These are phyloP conservation scores for Bolinopsis microptera DNA, from an alignment of 37 sponge, comb jelly and placozoan species.

Conservation along the genomic window DNA sequence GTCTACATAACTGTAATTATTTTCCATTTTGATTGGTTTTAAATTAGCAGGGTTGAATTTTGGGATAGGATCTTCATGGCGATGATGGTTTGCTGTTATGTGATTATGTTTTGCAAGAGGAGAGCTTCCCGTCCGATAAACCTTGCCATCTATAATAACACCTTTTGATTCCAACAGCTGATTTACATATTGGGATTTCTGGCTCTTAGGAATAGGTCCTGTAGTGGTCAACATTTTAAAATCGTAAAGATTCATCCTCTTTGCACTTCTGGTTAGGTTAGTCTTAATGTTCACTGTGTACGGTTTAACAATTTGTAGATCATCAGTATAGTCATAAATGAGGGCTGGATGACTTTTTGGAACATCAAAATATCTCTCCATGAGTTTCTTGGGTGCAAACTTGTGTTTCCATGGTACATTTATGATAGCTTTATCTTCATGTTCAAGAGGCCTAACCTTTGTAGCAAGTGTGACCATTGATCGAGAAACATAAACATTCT, in stretches of 20 bases:
- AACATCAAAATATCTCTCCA: slow-evolving; percentile 1
- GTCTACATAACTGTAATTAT: background rate
- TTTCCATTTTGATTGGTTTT: background rate
- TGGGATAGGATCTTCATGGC: slow-evolving; percentile 14
- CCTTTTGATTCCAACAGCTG: background rate
- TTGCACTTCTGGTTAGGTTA: background rate
- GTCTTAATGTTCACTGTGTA: slow-evolving; percentile 20
- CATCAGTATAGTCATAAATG: background rate
- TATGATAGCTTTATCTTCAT: background rate
- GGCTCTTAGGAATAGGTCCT: background rate
- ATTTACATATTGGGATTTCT: background rate
- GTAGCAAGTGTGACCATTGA: background rate
- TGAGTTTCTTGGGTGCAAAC: background rate
- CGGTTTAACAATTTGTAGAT: slow-evolving; percentile 7
- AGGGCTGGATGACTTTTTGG: background rate
- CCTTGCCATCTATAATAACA: slow-evolving; percentile 15
- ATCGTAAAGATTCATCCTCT: background rate
- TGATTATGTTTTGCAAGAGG: background rate
- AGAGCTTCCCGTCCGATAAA: background rate
- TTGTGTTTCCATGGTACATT: background rate
- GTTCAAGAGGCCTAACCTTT: background rate
- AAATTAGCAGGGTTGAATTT: background rate
- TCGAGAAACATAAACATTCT: too few relatives aligned
- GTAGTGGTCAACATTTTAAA: background rate
- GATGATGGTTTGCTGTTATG: background rate